phyloP scores from a whole-genome alignment of 2,113 vertebrate species.

The Nematolebias whitei region DNA sequence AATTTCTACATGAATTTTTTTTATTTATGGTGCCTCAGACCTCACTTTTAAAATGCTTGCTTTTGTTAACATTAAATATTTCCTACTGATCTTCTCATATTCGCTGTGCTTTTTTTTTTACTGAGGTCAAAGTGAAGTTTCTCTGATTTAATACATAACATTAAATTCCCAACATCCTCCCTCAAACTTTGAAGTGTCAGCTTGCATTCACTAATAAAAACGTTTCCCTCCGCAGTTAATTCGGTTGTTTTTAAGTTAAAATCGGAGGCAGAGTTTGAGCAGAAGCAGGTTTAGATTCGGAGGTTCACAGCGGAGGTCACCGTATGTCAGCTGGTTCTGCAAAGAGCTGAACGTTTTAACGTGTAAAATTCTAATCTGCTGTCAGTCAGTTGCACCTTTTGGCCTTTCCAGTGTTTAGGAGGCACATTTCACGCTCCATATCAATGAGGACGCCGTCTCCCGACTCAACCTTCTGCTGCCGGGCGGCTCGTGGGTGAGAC shows the following conservation, averaged over 20 bases:
- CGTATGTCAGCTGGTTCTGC: neutral
- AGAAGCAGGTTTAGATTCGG: no score
- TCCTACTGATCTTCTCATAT: neutral
- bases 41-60: no score
- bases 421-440: neutral
- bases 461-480: conserved; percentile 18
- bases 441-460: conserved; percentile 30
- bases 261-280: conserved; percentile 6
- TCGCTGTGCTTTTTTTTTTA: neutral
- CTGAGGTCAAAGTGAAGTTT: neutral
- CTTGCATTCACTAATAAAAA: neutral
- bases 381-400: conserved; percentile 13
- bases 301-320: conserved; percentile 31
- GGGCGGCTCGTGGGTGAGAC: conserved; percentile 24
- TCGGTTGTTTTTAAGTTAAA: conserved; percentile 7
- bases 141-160: conserved; percentile 2
- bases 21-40: no score
- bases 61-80: no score
- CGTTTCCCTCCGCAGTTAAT: neutral
- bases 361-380: conserved; percentile 26
- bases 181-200: neutral
- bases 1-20: no score
- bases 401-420: conserved; percentile 29
- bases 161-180: no score
- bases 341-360: conserved; percentile 12